phyloP scores from a whole-genome alignment of 2,797 vertebrate genomes.

The Rhinatrema bivittatum region DNA sequence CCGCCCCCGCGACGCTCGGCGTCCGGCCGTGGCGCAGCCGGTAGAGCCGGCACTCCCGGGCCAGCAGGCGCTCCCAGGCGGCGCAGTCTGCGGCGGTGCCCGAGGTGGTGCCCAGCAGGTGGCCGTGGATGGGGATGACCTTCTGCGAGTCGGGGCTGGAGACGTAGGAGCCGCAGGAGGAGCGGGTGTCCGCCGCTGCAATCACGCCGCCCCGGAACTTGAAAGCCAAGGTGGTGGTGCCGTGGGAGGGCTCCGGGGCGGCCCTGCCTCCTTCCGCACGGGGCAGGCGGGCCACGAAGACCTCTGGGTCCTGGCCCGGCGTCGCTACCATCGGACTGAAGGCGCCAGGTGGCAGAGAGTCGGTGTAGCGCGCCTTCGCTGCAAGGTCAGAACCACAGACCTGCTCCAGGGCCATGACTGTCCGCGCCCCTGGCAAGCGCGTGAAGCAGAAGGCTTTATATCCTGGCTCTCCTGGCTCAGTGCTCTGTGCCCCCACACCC shows the following conservation, averaged over 20 bases:
- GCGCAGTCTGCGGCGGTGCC: slow-evolving; percentile 74
- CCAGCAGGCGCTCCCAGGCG: slow-evolving; percentile 67
- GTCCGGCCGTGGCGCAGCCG: slow-evolving; percentile 54
- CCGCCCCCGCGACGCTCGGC: slow-evolving; percentile 60
- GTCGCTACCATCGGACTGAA: slow-evolving; percentile 21
- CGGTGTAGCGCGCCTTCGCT: no score
- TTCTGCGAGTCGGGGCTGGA: slow-evolving; percentile 61
- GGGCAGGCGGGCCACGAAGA: slow-evolving; percentile 12
- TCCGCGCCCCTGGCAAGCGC: no score
- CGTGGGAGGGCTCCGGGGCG: slow-evolving; percentile 49
- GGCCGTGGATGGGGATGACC: slow-evolving; percentile 67
- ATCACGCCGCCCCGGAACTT: slow-evolving; percentile 71
- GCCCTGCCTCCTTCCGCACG: no score
- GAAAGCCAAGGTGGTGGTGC: slow-evolving; percentile 77
- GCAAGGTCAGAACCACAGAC: no score
- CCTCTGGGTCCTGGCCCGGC: slow-evolving; percentile 10
- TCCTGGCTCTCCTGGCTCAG: no score
- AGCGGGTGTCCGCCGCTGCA: slow-evolving; percentile 73
- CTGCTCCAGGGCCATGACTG: no score
- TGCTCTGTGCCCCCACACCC: no score
- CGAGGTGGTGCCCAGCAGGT: slow-evolving; percentile 71
- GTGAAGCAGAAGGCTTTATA: no score
- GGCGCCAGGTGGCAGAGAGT: no score
- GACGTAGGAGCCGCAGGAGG: slow-evolving; percentile 65
- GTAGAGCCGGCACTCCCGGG: slow-evolving; percentile 68